Evolutionary conservation across 2,797 vertebrate species (phyloP).

Genomic region (Gymnopithys bicolor): DNA sequence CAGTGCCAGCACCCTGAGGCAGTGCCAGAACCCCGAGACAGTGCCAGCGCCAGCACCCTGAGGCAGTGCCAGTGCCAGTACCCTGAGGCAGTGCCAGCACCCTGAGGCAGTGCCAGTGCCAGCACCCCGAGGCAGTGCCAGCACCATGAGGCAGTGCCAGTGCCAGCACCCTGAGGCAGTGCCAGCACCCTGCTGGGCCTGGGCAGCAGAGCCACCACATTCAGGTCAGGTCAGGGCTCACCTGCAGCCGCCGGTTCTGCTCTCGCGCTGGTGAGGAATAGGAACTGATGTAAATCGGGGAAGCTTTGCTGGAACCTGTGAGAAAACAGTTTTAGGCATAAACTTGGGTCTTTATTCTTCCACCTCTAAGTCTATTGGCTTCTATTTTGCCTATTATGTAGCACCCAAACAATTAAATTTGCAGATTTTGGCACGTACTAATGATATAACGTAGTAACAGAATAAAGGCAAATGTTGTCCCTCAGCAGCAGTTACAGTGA

Average conservation of each 20-base stretch:
- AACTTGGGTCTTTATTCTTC: not conserved
- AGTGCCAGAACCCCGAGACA: too few relatives aligned
- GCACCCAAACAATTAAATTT: not conserved
- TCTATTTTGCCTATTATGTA: not conserved
- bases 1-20: too few relatives aligned
- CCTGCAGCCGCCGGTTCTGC: slow-evolving; percentile 92
- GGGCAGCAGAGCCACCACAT: not conserved
- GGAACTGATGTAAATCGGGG: slow-evolving; percentile 94
- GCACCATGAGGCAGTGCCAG: too few relatives aligned
- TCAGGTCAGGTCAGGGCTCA: slow-evolving; percentile 64
- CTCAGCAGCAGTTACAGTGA: slow-evolving; percentile 20
- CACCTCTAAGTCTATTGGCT: not conserved
- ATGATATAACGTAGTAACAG: slow-evolving; percentile 24
- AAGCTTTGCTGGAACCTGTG: slow-evolving; percentile 92
- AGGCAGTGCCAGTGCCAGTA: too few relatives aligned
- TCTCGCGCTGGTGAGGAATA: slow-evolving; percentile 95
- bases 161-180: too few relatives aligned
- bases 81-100: too few relatives aligned
- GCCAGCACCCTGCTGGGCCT: not conserved
- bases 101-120: too few relatives aligned
- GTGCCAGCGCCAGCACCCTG: too few relatives aligned
- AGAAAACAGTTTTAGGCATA: slow-evolving; percentile 36
- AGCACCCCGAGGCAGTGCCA: too few relatives aligned
- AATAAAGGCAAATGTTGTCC: not conserved
- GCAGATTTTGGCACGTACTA: not conserved